These are phyloP conservation scores for Toxotes lorentzi DNA, from an alignment of 2,797 vertebrate species.

Conservation along the genomic window DNA sequence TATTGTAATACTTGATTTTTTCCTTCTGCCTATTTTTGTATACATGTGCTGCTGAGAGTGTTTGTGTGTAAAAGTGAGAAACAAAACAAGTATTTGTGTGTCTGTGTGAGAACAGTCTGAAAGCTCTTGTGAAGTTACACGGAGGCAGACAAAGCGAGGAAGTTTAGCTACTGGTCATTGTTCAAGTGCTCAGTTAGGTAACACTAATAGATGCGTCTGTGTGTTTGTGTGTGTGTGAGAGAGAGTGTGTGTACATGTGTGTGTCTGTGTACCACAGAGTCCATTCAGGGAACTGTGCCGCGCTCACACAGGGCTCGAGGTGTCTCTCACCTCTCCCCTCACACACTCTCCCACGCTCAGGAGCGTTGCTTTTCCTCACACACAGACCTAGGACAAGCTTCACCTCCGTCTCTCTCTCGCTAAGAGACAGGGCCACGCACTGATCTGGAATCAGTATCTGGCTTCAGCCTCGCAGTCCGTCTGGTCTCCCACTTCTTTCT, in stretches of 20 bases:
- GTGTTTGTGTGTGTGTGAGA: constrained; percentile 51
- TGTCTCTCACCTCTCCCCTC: constrained; percentile 67
- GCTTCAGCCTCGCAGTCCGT: constrained; percentile 61
- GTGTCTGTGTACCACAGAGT: constrained; percentile 49
- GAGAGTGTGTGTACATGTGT: constrained; percentile 23
- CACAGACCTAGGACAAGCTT: constrained; percentile 36
- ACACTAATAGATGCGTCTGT: constrained; percentile 79
- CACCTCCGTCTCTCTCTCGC: constrained; percentile 28
- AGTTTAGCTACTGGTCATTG: constrained; percentile 87
- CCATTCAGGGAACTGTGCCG: constrained; percentile 74
- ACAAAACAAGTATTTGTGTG: constrained; percentile 79
- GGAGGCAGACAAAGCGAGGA: constrained; percentile 87
- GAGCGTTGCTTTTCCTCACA: constrained; percentile 29
- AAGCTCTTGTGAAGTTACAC: constrained; percentile 83
- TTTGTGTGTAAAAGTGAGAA: constrained; percentile 79
- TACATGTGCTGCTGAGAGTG: constrained; percentile 58
- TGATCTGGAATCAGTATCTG: constrained; percentile 67
- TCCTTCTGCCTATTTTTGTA: constrained; percentile 32
- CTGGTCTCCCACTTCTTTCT: constrained; percentile 83
- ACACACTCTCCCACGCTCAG: constrained; percentile 76
- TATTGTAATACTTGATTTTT: background rate
- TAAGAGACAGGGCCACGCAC: constrained; percentile 21
- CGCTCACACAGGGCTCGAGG: constrained; percentile 61
- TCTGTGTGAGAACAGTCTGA: constrained; percentile 83
- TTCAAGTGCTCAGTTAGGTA: constrained; percentile 84